Evolutionary conservation across 2,888 invertebrate species (phyloP).

Genomic region (Thalpophila matura): DNA sequence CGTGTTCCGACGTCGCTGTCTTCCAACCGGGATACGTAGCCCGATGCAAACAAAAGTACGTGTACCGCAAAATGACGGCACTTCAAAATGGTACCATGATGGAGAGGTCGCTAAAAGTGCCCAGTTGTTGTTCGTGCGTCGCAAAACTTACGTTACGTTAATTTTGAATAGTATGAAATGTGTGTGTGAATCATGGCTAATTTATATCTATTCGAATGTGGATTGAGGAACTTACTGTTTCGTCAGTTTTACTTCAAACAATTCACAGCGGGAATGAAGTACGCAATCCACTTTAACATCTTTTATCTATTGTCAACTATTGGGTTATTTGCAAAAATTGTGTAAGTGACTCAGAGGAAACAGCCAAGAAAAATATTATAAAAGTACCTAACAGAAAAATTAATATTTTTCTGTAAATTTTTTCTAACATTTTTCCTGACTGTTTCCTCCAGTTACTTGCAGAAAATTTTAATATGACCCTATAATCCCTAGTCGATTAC

Average conservation of each 20-base stretch:
- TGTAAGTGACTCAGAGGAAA: too few species aligned
- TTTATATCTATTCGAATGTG: slow-evolving; percentile 30
- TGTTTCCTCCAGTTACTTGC: too few species aligned
- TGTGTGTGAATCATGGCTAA: slow-evolving; percentile 30
- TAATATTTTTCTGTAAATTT: too few species aligned
- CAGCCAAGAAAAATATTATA: too few species aligned
- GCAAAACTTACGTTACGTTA: slow-evolving; percentile 23
- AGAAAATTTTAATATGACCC: neutral
- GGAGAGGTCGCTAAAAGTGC: slow-evolving; percentile 91
- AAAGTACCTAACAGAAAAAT: too few species aligned
- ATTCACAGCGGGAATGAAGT: slow-evolving; percentile 4
- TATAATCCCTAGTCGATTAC: slow-evolving; percentile 48
- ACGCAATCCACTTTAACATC: slow-evolving; percentile 2
- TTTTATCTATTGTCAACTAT: slow-evolving; percentile 12
- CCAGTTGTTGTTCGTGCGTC: slow-evolving; percentile 94
- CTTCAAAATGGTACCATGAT: neutral
- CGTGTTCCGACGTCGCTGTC: slow-evolving; percentile 86
- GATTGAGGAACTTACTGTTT: slow-evolving; percentile 5
- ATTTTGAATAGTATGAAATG: slow-evolving; percentile 14
- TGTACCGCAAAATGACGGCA: slow-evolving; percentile 88
- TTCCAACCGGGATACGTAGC: slow-evolving; percentile 87
- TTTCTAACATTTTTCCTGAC: too few species aligned
- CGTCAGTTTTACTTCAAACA: neutral
- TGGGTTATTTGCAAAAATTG: too few species aligned
- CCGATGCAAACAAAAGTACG: slow-evolving; percentile 91